phyloP scores from a whole-genome alignment of 2,888 invertebrate genomes.

The Clistopyga incitator region DNA sequence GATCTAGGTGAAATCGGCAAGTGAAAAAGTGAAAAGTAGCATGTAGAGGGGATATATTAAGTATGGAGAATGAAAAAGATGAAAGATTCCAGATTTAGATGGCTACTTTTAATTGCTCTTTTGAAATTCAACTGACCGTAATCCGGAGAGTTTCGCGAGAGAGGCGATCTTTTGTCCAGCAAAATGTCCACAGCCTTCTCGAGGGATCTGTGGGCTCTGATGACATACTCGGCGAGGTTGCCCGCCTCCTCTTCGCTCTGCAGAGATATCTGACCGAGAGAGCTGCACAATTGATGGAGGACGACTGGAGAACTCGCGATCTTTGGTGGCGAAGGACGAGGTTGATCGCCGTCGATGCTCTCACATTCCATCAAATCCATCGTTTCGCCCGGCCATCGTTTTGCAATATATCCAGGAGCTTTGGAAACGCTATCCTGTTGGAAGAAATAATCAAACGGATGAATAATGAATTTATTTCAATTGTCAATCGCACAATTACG shows the following conservation, averaged over 20 bases:
- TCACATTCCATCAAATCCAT: slow-evolving; percentile 69
- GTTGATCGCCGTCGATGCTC: slow-evolving; percentile 68
- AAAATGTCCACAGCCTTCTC: slow-evolving; percentile 71
- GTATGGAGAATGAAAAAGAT: too few relatives aligned
- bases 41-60: too few relatives aligned
- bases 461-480: background rate
- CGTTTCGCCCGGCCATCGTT: slow-evolving; percentile 62
- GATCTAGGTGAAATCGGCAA: too few relatives aligned
- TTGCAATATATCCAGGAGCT: background rate
- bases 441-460: background rate
- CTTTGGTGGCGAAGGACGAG: slow-evolving; percentile 74
- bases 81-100: too few relatives aligned
- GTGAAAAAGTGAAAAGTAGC: background rate
- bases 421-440: slow-evolving; percentile 13
- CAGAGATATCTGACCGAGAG: slow-evolving; percentile 75
- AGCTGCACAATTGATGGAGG: slow-evolving; percentile 70
- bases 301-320: slow-evolving; percentile 72
- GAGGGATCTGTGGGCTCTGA: slow-evolving; percentile 69
- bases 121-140: slow-evolving; percentile 19
- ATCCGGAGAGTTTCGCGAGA: slow-evolving; percentile 46
- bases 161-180: slow-evolving; percentile 52
- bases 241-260: slow-evolving; percentile 68
- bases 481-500: background rate
- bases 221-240: slow-evolving; percentile 70
- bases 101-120: too few relatives aligned